These are phyloP conservation scores for Eonycteris spelaea DNA, from an alignment of 2,113 vertebrate species.

Conservation along the genomic window DNA sequence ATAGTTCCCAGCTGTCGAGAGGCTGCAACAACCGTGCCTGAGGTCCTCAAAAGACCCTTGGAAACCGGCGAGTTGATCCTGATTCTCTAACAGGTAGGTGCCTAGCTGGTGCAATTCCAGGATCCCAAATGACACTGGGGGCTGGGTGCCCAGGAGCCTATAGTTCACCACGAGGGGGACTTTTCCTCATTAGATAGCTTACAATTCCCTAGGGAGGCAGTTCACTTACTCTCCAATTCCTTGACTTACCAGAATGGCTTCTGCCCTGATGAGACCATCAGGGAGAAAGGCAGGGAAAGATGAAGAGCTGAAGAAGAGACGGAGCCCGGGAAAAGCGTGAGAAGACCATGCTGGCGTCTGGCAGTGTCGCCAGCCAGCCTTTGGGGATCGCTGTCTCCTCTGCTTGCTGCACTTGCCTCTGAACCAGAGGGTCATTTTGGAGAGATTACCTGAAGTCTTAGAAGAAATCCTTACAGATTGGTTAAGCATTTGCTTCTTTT, in stretches of 20 bases:
- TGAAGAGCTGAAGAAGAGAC: not conserved
- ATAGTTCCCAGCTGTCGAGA: not conserved
- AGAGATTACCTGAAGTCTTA: not conserved
- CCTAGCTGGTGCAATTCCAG: not conserved
- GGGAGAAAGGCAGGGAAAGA: not conserved
- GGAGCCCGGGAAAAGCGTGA: not conserved
- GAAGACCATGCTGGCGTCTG: not conserved
- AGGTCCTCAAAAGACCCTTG: not conserved
- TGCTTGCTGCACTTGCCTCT: not conserved
- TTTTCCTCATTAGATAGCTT: not conserved
- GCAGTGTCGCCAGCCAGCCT: not conserved
- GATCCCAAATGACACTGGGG: not conserved
- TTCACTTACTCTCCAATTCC: constrained; percentile 2
- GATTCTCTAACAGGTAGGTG: not conserved
- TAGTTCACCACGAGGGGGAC: not conserved
- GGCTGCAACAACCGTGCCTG: not conserved
- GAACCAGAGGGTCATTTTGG: not conserved
- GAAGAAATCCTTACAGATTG: not conserved
- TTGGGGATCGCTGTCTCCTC: not conserved
- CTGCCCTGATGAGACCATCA: not conserved
- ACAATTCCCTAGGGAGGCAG: not conserved
- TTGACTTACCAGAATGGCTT: not conserved
- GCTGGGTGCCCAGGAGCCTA: not conserved
- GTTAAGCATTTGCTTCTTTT: not conserved
- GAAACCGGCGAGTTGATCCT: not conserved